Evolutionary conservation across 2,797 vertebrate genomes (phyloP), one percentile per base, ranked within the genome.

Genomic region (Scolopax bukidnonensis): DNA sequence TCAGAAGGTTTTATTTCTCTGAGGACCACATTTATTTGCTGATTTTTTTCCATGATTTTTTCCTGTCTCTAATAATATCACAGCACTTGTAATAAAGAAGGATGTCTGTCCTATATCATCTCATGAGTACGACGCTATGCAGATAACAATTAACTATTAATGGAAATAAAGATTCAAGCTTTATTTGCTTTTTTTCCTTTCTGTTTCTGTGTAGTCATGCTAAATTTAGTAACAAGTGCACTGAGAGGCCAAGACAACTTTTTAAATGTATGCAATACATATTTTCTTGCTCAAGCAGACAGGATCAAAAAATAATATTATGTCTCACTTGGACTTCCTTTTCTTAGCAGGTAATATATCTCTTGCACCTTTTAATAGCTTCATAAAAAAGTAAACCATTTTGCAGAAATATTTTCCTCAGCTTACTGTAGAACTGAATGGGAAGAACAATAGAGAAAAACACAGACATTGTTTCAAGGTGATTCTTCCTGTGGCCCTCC

Each of bases 61-160:
- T 69, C 33, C 47, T 76, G 64, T 63, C 69, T 95, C 57, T 94
- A 87, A 90, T 93, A 98, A 95, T 79, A 96, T 16, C 32, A 25
- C 63, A 88, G 82, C 48, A 91, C 28, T 95, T 95, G 69, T 41
- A 92, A 92, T n/a, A 84, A 94, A 88, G 47, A 76, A 85, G 78
- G 89, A 75, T 68, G 60, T 91, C 86, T 92, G 79, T 45, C 45
- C 83, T 90, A 16, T 61, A 87, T 75, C 12, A 79, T 92, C 81
- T 94, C 82, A 25, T 91, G 61, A 80, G n/a, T 33, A 94, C 96
- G 88, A 92, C 33, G 79, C 54, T 51, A 67, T 69, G 87, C 16
- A 70, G 87, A 92, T 97, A 93, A 95, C 69, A 93, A 93, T 96
- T 95, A 97, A 97, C 77, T 95, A 70, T 93, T 97, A 92, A 96